Percentiles rank a stretch among this genome's conserved stretches.
Conservation (phyloP, 2,113 vertebrate species). For the Rhinopomastus cyanomelas region DNA sequence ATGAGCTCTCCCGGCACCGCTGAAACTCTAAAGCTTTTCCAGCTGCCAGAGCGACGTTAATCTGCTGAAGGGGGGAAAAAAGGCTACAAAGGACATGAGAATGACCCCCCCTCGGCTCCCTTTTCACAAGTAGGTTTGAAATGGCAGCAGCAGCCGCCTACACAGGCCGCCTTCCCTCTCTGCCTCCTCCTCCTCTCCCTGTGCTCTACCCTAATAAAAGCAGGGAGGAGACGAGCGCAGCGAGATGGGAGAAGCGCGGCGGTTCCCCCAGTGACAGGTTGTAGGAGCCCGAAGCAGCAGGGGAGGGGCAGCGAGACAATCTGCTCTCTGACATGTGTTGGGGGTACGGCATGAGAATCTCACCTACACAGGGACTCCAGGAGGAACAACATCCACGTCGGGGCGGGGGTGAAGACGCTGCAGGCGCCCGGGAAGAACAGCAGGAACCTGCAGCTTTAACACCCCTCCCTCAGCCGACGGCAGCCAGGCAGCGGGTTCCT, state of each 20-base stretch:
- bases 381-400: neutral
- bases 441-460: constrained; percentile 15
- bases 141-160: neutral
- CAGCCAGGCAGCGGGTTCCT: neutral
- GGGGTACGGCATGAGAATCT: neutral
- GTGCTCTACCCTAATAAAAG: neutral
- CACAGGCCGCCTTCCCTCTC: neutral
- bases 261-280: neutral
- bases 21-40: neutral
- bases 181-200: neutral
- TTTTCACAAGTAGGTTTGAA: neutral
- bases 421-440: neutral
- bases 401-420: neutral
- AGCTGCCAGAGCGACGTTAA: neutral
- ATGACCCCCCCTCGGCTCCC: neutral
- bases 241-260: rapidly evolving
- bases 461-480: neutral
- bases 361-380: neutral
- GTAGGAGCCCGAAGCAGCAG: neutral
- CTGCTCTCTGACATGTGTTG: neutral
- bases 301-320: neutral
- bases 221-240: neutral
- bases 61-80: neutral
- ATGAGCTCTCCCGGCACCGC: neutral
- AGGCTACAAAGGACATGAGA: neutral